These are phyloP conservation scores for Meles meles DNA, from an alignment of 2,113 vertebrate genomes.

Conservation along the genomic window DNA sequence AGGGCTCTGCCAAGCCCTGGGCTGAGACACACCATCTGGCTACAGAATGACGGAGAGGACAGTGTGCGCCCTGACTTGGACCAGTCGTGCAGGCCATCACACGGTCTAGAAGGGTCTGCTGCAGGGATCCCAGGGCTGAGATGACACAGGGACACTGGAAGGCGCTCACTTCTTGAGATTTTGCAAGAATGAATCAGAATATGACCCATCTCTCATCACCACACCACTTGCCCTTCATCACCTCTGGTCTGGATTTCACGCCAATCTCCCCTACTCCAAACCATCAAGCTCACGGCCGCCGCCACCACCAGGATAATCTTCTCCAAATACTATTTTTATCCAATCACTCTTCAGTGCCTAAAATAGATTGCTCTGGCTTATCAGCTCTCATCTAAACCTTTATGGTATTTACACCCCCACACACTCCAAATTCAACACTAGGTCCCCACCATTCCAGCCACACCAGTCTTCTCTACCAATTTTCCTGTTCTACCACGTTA, in stretches of 20 bases:
- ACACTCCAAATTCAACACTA: not conserved
- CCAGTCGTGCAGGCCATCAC: not conserved
- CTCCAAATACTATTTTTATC: constrained; percentile 30
- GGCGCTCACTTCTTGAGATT: not conserved
- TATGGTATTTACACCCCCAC: not conserved
- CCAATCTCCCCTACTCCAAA: not conserved
- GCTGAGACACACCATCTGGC: not conserved
- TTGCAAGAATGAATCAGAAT: not conserved
- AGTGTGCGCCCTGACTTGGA: accelerated
- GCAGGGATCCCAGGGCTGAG: not conserved
- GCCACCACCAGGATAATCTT: constrained; percentile 17
- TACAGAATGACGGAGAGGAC: not conserved
- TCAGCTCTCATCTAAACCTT: not conserved
- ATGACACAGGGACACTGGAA: not conserved
- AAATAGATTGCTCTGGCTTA: constrained; percentile 6
- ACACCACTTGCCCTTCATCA: not conserved
- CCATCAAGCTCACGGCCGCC: not conserved
- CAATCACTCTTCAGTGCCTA: not conserved
- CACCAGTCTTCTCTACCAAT: not conserved
- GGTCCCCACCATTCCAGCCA: not conserved
- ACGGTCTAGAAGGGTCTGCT: not conserved
- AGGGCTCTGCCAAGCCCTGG: not conserved
- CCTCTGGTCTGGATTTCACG: not conserved
- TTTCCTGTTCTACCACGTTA: not conserved
- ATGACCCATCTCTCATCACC: not conserved